Conservation (phyloP, 2,113 vertebrate genomes). For the Phalacrocorax pelagicus region DNA sequence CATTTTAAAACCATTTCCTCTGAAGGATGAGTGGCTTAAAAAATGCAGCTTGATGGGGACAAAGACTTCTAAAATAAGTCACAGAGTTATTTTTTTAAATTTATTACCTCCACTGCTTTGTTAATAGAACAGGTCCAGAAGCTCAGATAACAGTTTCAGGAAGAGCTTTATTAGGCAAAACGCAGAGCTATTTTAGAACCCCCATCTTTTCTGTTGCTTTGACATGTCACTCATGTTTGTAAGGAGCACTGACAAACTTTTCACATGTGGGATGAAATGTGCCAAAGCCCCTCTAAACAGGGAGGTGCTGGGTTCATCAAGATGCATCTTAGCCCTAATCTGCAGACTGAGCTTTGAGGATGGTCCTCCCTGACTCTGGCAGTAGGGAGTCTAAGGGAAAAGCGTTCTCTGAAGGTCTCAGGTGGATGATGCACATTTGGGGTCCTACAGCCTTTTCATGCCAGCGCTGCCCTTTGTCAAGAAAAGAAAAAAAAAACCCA, state of each 20-base stretch:
- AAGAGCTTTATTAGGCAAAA: not conserved
- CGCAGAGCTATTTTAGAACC: fast-evolving
- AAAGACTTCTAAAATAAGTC: not conserved
- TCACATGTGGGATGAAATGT: fast-evolving
- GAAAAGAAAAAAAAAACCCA: not conserved
- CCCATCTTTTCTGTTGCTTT: not conserved
- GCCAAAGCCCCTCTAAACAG: not conserved
- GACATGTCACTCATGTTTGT: not conserved
- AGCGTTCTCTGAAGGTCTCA: not conserved
- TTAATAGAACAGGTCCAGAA: not conserved
- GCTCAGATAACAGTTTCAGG: not conserved
- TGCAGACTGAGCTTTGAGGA: not conserved
- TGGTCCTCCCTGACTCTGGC: not conserved
- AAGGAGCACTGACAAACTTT: not conserved
- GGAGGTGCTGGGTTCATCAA: not conserved
- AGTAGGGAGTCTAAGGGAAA: not conserved
- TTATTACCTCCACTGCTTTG: not conserved
- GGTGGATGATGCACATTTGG: not conserved
- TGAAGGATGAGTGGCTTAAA: not conserved
- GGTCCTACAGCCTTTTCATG: not conserved
- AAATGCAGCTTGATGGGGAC: not conserved
- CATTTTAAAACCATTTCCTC: not conserved
- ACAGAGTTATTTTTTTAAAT: not conserved
- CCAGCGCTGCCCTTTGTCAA: not conserved
- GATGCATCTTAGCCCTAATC: not conserved